Base-by-base conservation (phyloP, 2,113 vertebrate species). In the Rhipidura dahli region DNA sequence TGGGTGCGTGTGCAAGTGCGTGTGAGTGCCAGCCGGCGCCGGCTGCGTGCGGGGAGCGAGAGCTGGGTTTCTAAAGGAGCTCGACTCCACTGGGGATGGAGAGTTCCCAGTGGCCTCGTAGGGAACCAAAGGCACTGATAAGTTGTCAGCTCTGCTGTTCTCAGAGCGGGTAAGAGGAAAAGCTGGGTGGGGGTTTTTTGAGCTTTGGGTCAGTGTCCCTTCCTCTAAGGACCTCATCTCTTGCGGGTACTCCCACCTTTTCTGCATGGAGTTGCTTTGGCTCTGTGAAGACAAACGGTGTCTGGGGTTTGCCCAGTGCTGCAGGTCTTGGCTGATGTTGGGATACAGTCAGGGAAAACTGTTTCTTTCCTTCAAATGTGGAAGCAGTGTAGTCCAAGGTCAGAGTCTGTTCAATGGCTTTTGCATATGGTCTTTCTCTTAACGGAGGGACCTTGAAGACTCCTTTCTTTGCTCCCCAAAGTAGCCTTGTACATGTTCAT, bases 91-190 rank as follows among this genome's bases (percentile, higher is more conserved):
- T 87, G 86, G 90, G 91, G 92, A 19, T 31, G 47, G 75, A 63
- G 45, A 28, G 88, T 91, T 96, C 94, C 96, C 96, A 12, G 95
- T 81, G 94, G 92, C 93, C 92, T 97, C 84, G 4, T 92, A 93
- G 94, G 85, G 91, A 95, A 96, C 97, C 97, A 97, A 96, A 97
- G 98, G 97, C 96, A 95, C 95, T 96, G 93, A 91, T 88, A 49
- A 64, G 71, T 80, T 89, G 94, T 91, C 96, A 87, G 65, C 90
- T 94, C 94, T 96, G 82, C 87, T 49, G 72, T 95, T 96, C 96
- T 96, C 91, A 78, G 91, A 91, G 92, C 83, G 65, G 82, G 40
- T 82, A 86, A 61, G 92, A 97, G 85, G 80, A 89, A 57, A 91
- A 69, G 88, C 89, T 94, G 76, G 53, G 63, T 39, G 69, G 72